These are phyloP conservation scores for Perdita meconis DNA, from an alignment of 2,888 invertebrate species.

Conservation along the genomic window DNA sequence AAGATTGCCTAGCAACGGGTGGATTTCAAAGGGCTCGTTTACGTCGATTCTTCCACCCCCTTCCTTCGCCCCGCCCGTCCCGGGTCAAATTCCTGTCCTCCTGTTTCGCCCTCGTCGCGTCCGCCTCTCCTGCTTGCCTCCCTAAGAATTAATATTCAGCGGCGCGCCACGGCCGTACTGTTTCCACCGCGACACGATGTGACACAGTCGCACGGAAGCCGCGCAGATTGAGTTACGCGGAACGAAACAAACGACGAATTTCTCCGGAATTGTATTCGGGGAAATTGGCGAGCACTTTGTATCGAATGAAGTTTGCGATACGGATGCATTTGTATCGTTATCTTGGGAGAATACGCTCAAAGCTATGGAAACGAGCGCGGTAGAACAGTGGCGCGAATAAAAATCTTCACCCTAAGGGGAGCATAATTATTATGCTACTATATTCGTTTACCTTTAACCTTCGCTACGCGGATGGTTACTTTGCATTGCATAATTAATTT, in stretches of 20 bases:
- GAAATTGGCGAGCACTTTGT: conserved; percentile 13
- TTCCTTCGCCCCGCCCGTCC: not conserved
- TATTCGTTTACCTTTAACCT: too few species aligned
- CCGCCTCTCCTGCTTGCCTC: not conserved
- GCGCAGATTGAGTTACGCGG: conserved; percentile 27
- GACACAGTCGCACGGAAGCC: not conserved
- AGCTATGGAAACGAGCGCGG: conserved; percentile 18
- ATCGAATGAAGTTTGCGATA: conserved; percentile 8
- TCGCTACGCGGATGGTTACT: too few species aligned
- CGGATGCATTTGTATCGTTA: not conserved
- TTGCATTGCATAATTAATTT: too few species aligned
- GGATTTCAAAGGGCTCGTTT: conserved; percentile 20
- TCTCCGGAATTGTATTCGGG: conserved; percentile 7
- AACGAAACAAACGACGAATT: conserved; percentile 38
- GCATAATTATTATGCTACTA: too few species aligned
- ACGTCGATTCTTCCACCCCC: conserved; percentile 1
- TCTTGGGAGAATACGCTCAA: not conserved
- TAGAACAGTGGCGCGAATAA: not conserved
- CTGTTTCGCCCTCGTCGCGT: not conserved
- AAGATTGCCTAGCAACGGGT: not conserved
- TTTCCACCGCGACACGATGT: not conserved
- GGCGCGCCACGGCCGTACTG: not conserved
- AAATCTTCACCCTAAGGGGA: not conserved
- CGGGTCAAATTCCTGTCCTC: too few species aligned
- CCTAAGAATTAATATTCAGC: conserved; percentile 28